These are phyloP conservation scores for Microcebus murinus DNA, from an alignment of 2,113 vertebrate genomes.

Conservation along the genomic window DNA sequence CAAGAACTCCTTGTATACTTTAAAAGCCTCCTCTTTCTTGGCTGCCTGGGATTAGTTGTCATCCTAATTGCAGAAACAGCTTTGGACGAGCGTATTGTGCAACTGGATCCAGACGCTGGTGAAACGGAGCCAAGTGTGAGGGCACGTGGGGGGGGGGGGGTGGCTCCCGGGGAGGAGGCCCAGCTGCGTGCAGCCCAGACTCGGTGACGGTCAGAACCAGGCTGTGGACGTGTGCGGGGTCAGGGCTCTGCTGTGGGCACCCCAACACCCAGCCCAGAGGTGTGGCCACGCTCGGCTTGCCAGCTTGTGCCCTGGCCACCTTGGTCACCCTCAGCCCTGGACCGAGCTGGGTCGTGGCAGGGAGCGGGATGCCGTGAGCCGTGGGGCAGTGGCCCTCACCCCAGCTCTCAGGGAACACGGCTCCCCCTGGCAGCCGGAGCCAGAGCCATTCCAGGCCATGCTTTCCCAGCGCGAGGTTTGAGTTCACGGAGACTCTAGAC, in stretches of 20 bases:
- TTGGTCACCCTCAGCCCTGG: not conserved
- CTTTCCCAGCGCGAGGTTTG: not conserved
- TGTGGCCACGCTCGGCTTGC: not conserved
- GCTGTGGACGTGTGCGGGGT: not conserved
- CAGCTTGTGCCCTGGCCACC: not conserved
- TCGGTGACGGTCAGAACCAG: not conserved
- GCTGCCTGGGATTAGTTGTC: constrained; percentile 71
- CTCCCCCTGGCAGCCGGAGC: not conserved
- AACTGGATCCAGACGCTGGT: constrained; percentile 57
- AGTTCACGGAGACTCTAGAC: not conserved
- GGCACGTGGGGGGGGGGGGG: not conserved
- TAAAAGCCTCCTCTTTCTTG: constrained; percentile 63
- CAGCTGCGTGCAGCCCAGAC: constrained; percentile 49
- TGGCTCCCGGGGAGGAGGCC: constrained; percentile 5
- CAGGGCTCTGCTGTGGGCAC: not conserved
- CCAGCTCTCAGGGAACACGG: not conserved
- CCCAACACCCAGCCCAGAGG: not conserved
- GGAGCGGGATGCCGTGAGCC: not conserved
- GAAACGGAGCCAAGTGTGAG: constrained; percentile 50
- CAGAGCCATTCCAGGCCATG: not conserved
- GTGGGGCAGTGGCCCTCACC: not conserved
- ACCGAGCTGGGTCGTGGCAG: not conserved
- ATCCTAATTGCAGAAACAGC: constrained; percentile 78
- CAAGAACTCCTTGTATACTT: constrained; percentile 61
- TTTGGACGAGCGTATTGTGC: constrained; percentile 57